phyloP scores from a whole-genome alignment of 2,797 vertebrate genomes.

The Eupleurogrammus muticus region DNA sequence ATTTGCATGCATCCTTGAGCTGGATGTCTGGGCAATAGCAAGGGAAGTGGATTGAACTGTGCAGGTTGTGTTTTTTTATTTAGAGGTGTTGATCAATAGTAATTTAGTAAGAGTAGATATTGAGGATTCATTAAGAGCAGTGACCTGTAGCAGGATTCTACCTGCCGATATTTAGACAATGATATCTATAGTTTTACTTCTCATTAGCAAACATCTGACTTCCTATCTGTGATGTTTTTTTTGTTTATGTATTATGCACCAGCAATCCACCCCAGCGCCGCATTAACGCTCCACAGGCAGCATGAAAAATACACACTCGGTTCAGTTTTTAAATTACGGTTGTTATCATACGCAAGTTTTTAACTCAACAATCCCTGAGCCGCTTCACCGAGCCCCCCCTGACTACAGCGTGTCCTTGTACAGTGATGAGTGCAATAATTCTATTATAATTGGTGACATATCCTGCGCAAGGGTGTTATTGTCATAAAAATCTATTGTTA shows the following conservation, averaged over 20 bases:
- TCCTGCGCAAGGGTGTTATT: background rate
- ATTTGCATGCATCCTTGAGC: background rate
- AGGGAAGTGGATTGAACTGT: background rate
- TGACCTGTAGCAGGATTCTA: background rate
- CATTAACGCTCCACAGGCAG: background rate
- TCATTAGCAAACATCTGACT: conserved; percentile 41
- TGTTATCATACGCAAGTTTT: background rate
- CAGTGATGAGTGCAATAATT: background rate
- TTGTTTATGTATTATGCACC: background rate
- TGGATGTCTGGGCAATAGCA: background rate
- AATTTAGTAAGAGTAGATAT: conserved; percentile 9
- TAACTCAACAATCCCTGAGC: background rate
- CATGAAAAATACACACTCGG: background rate
- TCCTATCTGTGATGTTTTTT: conserved; percentile 29
- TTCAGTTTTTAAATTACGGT: background rate
- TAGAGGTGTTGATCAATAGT: conserved; percentile 7
- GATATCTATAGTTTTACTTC: conserved; percentile 45
- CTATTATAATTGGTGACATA: background rate
- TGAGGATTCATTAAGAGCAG: background rate
- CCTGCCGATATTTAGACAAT: background rate
- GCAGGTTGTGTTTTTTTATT: conserved; percentile 21
- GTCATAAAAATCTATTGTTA: conserved; percentile 6
- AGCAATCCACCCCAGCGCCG: conserved; percentile 1
- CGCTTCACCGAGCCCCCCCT: background rate
- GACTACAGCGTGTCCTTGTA: background rate